Evolutionary conservation across 2,888 invertebrate species (phyloP).

Genomic region (Drosophila mimetica): DNA sequence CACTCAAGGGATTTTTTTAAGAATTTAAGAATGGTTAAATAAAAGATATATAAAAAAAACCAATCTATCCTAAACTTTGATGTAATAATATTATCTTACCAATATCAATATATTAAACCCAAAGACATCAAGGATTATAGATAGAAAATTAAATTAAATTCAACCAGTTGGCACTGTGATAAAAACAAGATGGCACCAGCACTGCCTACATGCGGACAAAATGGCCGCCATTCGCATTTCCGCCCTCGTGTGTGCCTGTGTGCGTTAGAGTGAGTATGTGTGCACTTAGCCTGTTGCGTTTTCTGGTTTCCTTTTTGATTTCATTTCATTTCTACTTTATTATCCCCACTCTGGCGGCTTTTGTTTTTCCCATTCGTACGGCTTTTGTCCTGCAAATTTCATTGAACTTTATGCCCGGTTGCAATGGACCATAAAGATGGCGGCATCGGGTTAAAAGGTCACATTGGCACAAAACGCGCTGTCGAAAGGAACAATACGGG

Average conservation of each 20-base stretch:
- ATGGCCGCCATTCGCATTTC: slow-evolving; percentile 23
- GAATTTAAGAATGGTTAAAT: too few relatives aligned
- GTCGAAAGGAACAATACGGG: slow-evolving; percentile 21
- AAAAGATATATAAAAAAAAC: too few relatives aligned
- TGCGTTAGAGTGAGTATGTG: background rate
- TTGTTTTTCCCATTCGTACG: slow-evolving; percentile 11
- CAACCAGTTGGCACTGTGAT: background rate
- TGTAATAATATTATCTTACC: too few relatives aligned
- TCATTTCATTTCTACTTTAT: slow-evolving; percentile 31
- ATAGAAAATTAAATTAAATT: too few relatives aligned
- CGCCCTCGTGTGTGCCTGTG: background rate
- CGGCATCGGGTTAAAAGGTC: slow-evolving; percentile 32
- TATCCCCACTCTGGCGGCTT: slow-evolving; percentile 14
- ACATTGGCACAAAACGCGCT: slow-evolving; percentile 17
- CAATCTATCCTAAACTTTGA: too few relatives aligned
- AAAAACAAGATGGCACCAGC: background rate
- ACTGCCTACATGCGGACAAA: slow-evolving; percentile 3
- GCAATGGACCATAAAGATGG: slow-evolving; percentile 35
- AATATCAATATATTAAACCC: too few relatives aligned
- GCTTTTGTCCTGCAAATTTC: slow-evolving; percentile 23
- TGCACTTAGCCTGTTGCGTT: slow-evolving; percentile 32
- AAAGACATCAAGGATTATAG: too few relatives aligned
- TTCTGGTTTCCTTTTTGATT: slow-evolving; percentile 24
- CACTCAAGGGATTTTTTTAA: too few relatives aligned
- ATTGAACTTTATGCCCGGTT: slow-evolving; percentile 26